Evolutionary conservation across 2,888 invertebrate genomes (phyloP), one percentile per base, ranked within the genome.

Genomic region (Mellilla xanthometata): DNA sequence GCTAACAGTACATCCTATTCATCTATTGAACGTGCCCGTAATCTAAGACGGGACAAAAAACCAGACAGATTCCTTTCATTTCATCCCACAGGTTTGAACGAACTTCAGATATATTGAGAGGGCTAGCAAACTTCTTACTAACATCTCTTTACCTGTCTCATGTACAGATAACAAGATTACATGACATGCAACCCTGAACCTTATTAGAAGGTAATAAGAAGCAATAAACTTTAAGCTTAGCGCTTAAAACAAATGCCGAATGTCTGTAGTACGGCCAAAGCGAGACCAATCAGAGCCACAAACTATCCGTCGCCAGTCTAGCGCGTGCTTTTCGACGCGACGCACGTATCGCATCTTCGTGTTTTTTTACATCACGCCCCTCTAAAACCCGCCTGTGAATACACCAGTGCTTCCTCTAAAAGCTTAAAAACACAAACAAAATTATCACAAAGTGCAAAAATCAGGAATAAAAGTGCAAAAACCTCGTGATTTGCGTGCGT

Each of bases 11-110:
- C 41, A 24, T 23, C 35, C 39, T 35, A 40, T 46, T 47, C 36
- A 38, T 58, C 58, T 52, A 64, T 72, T 74, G 66, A 72, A 68
- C 72, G 67, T 72, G 74, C 74, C 72, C 78, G 67, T 60, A 83
- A 84, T 81, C 80, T 80, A 79, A 75, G 77, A 76, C 64, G 70
- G 76, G 76, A 80, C 76, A 84, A 86, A 85, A 86, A 85, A 82
- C 69, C 64, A 65, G 72, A 72, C 75, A 76, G 78, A 73, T 69
- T 76, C 80, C 79, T 83, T 81, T 79, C 75, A 76, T 77, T 74
- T 76, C 76, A 77, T 78, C 79, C 77, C 77, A 72, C 34, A 64
- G 72, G 67, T 64, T 59, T 56, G 63, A 60, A 49, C 62, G 64
- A 12, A 35, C 46, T 41, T 38, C 38, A 36, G 40, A 38, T 36